phyloP scores from a whole-genome alignment of 2,113 vertebrate genomes.

The Pteronura brasiliensis region DNA sequence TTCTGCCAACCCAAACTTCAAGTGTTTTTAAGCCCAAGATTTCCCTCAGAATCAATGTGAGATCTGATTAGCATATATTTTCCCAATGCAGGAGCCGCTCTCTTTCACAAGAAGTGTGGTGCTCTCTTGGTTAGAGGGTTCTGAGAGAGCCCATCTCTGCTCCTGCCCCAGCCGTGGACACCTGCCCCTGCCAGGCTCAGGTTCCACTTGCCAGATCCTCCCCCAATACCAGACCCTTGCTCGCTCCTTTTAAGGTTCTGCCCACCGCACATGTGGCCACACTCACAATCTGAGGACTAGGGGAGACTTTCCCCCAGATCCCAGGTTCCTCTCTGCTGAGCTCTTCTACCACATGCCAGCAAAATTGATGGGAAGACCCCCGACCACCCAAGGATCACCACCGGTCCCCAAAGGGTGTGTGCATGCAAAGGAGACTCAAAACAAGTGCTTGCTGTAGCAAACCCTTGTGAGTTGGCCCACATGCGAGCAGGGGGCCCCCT shows the following conservation, averaged over 20 bases:
- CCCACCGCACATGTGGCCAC: neutral
- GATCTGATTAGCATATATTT: neutral
- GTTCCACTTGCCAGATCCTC: neutral
- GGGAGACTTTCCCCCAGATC: neutral
- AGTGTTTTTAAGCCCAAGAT: neutral
- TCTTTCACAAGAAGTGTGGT: neutral
- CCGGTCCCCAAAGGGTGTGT: neutral
- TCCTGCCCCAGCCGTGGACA: neutral
- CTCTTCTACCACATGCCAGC: no score
- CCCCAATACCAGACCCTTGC: no score
- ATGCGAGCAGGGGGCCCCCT: no score
- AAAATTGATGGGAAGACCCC: no score
- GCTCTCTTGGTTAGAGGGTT: neutral
- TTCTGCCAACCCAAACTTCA: neutral
- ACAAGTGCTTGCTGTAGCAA: neutral
- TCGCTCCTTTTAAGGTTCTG: neutral
- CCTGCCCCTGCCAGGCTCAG: neutral
- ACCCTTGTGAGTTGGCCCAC: neutral
- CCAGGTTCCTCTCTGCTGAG: neutral
- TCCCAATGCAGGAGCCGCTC: neutral
- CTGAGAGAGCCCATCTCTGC: neutral
- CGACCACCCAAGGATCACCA: neutral
- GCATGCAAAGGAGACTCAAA: neutral
- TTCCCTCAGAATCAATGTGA: neutral
- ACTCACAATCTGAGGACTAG: neutral